Percentiles rank a stretch among this genome's conserved stretches.
Evolutionary conservation across 2,797 vertebrate genomes (phyloP).

Genomic region (Rhinophrynus dorsalis): DNA sequence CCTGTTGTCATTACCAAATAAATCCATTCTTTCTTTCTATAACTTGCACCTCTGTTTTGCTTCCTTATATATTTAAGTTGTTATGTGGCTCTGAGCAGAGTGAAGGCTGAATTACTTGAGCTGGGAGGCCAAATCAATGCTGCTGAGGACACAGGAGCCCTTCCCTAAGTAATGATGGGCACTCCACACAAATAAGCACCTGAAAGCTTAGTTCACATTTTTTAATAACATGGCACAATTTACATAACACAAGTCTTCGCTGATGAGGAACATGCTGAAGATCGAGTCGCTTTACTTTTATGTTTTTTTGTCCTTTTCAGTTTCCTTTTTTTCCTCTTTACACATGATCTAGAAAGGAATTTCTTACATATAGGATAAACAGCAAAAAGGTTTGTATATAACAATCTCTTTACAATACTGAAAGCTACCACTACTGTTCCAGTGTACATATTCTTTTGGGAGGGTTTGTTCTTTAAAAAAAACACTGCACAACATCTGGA

Average conservation of each 20-base stretch:
- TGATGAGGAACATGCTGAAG: conserved; percentile 98
- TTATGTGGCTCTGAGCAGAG: no score
- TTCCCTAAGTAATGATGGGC: conserved; percentile 47
- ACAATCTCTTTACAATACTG: conserved; percentile 97
- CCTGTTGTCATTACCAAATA: no score
- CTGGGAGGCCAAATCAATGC: not conserved
- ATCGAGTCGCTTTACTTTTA: conserved; percentile 81
- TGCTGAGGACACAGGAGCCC: not conserved
- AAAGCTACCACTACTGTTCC: conserved; percentile 95
- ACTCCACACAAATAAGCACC: conserved; percentile 71
- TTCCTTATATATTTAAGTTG: no score
- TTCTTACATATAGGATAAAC: conserved; percentile 95
- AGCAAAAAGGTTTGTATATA: conserved; percentile 89
- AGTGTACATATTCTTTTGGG: conserved; percentile 82
- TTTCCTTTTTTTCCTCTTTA: conserved; percentile 69
- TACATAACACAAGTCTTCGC: conserved; percentile 97
- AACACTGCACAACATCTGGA: conserved; percentile 93
- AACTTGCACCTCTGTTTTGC: no score
- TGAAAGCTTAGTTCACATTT: conserved; percentile 91
- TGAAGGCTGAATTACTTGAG: not conserved
- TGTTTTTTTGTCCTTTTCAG: conserved; percentile 65
- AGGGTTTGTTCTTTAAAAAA: conserved; percentile 64
- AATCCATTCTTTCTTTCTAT: no score
- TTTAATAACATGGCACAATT: conserved; percentile 99
- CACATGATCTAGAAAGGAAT: conserved; percentile 95